Evolutionary conservation across 1,140 invertebrate species (phyloP).

Genomic region (Steinernema khuongi): DNA sequence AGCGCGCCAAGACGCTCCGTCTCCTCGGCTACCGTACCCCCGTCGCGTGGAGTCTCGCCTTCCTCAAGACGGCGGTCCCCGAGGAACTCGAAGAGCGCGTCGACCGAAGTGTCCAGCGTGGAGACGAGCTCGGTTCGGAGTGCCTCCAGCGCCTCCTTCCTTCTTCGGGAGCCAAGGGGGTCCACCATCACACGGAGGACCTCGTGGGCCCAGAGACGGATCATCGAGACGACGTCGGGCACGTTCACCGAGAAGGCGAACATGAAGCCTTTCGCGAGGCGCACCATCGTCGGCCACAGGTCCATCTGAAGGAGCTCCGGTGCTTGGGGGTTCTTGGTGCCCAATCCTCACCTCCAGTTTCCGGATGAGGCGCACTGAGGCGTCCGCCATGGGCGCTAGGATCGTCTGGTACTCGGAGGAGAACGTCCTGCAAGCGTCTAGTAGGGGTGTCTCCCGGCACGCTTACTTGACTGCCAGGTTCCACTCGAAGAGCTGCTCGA

Average conservation of each 20-base stretch:
- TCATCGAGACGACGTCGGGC: neutral
- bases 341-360: neutral
- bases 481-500: constrained; percentile 2
- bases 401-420: neutral
- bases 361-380: neutral
- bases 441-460: neutral
- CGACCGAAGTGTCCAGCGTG: neutral
- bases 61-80: neutral
- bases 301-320: neutral
- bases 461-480: neutral
- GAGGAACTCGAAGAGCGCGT: neutral
- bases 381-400: neutral
- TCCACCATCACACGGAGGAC: neutral
- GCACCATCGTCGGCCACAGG: neutral
- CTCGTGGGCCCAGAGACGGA: neutral
- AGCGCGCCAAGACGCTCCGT: neutral
- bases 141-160: neutral
- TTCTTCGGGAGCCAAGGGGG: neutral
- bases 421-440: neutral
- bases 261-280: neutral
- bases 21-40: neutral
- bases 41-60: neutral
- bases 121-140: neutral
- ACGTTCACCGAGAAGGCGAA: neutral
- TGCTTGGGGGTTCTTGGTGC: neutral